These are phyloP conservation scores for Intellagama lesueurii DNA, from an alignment of 2,797 vertebrate genomes.

Conservation along the genomic window DNA sequence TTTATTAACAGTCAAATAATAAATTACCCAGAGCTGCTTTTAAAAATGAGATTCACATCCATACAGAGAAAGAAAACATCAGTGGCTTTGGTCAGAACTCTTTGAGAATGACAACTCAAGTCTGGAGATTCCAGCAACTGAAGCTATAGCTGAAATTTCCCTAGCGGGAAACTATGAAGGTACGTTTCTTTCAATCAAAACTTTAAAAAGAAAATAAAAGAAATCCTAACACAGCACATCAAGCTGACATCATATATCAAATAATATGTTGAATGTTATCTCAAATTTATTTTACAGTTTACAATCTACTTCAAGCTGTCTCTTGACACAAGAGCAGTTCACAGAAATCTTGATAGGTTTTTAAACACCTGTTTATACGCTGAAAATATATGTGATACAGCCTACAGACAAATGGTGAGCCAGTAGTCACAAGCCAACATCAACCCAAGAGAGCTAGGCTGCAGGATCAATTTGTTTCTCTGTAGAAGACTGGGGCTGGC, in stretches of 20 bases:
- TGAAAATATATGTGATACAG: neutral
- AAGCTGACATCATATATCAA: neutral
- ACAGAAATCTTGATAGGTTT: too few relatives aligned
- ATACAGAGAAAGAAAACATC: constrained; percentile 33
- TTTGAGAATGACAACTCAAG: neutral
- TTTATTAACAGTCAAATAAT: constrained; percentile 67
- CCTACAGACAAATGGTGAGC: neutral
- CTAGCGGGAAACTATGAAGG: neutral
- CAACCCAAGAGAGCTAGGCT: neutral
- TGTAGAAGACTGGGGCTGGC: too few relatives aligned
- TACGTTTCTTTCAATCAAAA: constrained; percentile 21
- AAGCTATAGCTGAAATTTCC: neutral
- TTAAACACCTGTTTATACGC: neutral
- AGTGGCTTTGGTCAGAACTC: neutral
- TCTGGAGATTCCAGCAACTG: neutral
- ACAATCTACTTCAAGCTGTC: neutral
- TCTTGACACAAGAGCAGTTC: neutral
- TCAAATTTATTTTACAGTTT: neutral
- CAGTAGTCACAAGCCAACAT: neutral
- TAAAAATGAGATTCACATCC: constrained; percentile 47
- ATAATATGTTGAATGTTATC: neutral
- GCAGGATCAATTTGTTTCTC: neutral
- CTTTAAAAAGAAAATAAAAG: neutral
- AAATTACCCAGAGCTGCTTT: constrained; percentile 51
- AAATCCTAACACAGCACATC: neutral